These are phyloP conservation scores for Hystrix brachyura DNA, from an alignment of 2,113 vertebrate species.

Conservation along the genomic window DNA sequence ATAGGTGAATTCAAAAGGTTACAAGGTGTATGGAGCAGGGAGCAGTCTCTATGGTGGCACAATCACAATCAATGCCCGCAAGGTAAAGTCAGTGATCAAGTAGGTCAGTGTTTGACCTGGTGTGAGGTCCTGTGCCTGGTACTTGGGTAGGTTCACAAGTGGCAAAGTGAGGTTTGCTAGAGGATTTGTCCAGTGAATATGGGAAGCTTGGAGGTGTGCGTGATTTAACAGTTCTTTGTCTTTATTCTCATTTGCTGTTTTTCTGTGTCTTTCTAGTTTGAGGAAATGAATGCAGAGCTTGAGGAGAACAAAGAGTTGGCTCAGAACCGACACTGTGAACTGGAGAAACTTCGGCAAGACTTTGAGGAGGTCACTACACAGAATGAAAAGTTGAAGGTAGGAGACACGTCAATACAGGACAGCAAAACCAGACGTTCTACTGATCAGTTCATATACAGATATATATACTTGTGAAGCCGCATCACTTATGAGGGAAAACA, in stretches of 20 bases:
- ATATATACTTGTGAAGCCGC: not conserved
- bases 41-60: slow-evolving; percentile 97
- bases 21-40: slow-evolving; percentile 97
- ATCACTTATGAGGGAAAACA: not conserved
- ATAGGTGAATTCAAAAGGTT: slow-evolving; percentile 98
- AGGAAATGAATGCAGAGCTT: slow-evolving; percentile 98
- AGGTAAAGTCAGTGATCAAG: slow-evolving; percentile 87
- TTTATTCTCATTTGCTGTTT: slow-evolving; percentile 17
- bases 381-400: slow-evolving; percentile 95
- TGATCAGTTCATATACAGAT: not conserved
- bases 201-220: not conserved
- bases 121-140: not conserved
- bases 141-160: not conserved
- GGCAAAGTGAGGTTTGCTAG: not conserved
- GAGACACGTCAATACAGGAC: not conserved
- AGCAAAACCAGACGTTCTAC: not conserved
- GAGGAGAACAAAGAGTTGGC: slow-evolving; percentile 97
- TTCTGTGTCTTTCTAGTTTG: slow-evolving; percentile 90
- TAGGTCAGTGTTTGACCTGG: not conserved
- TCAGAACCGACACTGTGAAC: slow-evolving; percentile 94
- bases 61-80: slow-evolving; percentile 97
- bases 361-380: slow-evolving; percentile 94
- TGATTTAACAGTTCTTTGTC: not conserved
- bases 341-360: slow-evolving; percentile 96
- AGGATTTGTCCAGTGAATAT: not conserved